Conservation (phyloP, 53 echinoderm and acorn worm species). For the Echinarachnius parma region DNA sequence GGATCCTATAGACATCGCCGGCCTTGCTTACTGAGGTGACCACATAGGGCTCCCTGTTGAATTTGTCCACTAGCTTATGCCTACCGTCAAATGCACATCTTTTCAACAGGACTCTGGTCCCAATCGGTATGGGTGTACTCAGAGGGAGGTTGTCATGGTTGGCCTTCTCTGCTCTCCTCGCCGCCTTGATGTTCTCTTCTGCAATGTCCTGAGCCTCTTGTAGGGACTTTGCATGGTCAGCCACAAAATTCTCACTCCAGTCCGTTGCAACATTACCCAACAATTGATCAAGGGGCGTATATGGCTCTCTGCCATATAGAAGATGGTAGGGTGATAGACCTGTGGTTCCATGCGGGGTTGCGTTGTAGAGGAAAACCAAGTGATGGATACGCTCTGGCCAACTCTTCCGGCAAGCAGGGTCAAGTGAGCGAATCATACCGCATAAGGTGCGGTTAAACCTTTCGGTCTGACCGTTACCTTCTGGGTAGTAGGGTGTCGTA, state of each 20-base stretch:
- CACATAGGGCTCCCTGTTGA: slow-evolving; percentile 33
- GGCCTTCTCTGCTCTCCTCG: slow-evolving; percentile 3
- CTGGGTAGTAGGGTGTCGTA: slow-evolving; percentile 59
- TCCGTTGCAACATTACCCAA: slow-evolving; percentile 6
- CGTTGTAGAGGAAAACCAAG: slow-evolving; percentile 55
- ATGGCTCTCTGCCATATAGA: slow-evolving; percentile 54
- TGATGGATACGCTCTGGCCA: slow-evolving; percentile 59
- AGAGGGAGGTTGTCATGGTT: slow-evolving; percentile 22
- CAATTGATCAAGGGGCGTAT: slow-evolving; percentile 51
- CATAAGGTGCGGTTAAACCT: slow-evolving; percentile 53
- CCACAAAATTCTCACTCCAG: slow-evolving; percentile 49
- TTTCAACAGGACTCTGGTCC: slow-evolving; percentile 37
- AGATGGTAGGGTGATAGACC: slow-evolving; percentile 47
- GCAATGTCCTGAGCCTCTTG: slow-evolving; percentile 13
- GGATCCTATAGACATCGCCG: slow-evolving; percentile 37
- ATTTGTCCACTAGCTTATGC: slow-evolving; percentile 58
- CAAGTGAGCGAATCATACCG: slow-evolving; percentile 47
- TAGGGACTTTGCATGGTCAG: slow-evolving; percentile 26
- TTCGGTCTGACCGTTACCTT: slow-evolving; percentile 61
- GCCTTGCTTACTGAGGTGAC: slow-evolving; percentile 38
- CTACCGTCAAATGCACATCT: slow-evolving; percentile 50
- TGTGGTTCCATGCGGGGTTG: slow-evolving; percentile 53
- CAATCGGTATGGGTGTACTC: slow-evolving; percentile 7
- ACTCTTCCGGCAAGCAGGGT: slow-evolving; percentile 18
- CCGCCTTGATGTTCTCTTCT: slow-evolving; percentile 10